A percentile compares a stretch with the other conserved stretches of the same genome.
Conservation (phyloP, 2,888 invertebrate genomes). For the Protonemura montana region DNA sequence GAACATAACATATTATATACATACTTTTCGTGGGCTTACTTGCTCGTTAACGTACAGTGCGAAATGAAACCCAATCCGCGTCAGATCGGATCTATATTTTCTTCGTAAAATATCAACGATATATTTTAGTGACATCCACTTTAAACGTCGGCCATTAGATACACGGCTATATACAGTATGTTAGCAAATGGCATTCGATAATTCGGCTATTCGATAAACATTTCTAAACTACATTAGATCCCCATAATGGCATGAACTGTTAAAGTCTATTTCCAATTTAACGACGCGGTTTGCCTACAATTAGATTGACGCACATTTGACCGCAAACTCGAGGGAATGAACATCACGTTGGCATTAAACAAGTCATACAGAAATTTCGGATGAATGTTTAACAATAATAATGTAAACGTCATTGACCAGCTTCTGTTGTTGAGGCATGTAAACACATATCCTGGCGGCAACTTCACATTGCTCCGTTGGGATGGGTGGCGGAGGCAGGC, state of each 20-base stretch:
- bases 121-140: no score
- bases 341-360: not conserved
- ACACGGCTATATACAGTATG: not conserved
- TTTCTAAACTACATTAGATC: not conserved
- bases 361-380: not conserved
- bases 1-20: not conserved
- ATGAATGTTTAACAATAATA: not conserved
- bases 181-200: not conserved
- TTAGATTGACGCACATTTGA: not conserved
- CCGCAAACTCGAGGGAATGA: not conserved
- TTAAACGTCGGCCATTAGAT: no score
- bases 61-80: not conserved
- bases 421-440: not conserved
- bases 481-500: not conserved
- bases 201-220: not conserved
- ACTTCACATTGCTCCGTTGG: not conserved
- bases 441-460: not conserved
- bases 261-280: slow-evolving; percentile 4
- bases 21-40: not conserved
- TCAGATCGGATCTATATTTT: not conserved
- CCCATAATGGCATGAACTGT: not conserved
- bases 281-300: slow-evolving; percentile 2
- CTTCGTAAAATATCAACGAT: not conserved
- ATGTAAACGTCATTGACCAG: no score
- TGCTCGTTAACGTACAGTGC: not conserved